These are phyloP conservation scores for Agriopis marginaria DNA, from an alignment of 2,888 invertebrate species.

Conservation along the genomic window DNA sequence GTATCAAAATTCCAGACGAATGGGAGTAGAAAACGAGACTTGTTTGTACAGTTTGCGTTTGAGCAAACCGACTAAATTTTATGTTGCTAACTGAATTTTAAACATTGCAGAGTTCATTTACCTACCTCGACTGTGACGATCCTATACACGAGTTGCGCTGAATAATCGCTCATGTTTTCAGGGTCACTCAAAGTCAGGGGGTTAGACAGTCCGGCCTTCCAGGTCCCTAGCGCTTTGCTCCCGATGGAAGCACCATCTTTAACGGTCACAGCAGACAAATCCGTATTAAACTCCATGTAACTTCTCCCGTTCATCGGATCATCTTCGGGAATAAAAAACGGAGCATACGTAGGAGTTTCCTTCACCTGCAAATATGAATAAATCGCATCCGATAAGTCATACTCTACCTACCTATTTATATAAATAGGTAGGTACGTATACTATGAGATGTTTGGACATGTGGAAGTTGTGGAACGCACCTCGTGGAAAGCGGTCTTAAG, in stretches of 20 bases:
- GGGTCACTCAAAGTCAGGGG: constrained; percentile 88
- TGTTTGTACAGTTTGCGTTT: constrained; percentile 73
- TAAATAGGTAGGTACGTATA: background rate
- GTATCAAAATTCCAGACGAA: constrained; percentile 55
- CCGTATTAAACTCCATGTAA: constrained; percentile 91
- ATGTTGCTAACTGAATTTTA: constrained; percentile 66
- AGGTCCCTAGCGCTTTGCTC: constrained; percentile 90
- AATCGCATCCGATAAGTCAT: constrained; percentile 9
- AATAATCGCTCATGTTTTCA: constrained; percentile 90
- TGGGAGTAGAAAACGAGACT: constrained; percentile 51
- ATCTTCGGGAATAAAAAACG: constrained; percentile 87
- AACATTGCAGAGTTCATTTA: constrained; percentile 74
- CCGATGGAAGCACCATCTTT: constrained; percentile 91
- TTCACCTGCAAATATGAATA: constrained; percentile 71
- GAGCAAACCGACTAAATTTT: constrained; percentile 66
- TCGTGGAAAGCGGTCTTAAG: constrained; percentile 89
- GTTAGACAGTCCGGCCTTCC: constrained; percentile 91
- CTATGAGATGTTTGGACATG: constrained; percentile 38
- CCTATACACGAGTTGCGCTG: constrained; percentile 94
- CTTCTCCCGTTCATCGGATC: constrained; percentile 90
- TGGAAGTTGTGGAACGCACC: constrained; percentile 79
- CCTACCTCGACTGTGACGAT: constrained; percentile 94
- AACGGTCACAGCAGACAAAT: constrained; percentile 89
- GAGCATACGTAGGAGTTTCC: constrained; percentile 90
- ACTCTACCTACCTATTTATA: constrained; percentile 29